Conservation (phyloP, 2,797 vertebrate species). For the Phalanger gymnotis region DNA sequence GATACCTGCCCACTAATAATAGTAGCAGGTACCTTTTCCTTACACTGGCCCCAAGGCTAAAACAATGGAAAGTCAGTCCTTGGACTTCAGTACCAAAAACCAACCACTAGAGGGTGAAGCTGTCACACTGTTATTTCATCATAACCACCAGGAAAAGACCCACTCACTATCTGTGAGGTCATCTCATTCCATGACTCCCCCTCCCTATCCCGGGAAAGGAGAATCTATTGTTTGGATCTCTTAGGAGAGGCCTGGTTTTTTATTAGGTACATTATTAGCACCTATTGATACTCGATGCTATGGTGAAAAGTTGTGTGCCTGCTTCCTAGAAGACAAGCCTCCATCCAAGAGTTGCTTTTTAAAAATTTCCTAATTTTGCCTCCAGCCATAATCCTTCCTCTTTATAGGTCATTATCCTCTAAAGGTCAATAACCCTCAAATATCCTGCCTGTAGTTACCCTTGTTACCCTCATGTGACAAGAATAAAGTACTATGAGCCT, state of each 20-base stretch:
- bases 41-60: background rate
- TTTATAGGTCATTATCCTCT: background rate
- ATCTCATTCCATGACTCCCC: constrained; percentile 36
- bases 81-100: constrained; percentile 49
- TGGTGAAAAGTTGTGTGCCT: background rate
- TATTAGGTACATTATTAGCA: background rate
- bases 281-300: background rate
- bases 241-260: constrained; percentile 55
- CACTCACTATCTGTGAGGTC: constrained; percentile 61
- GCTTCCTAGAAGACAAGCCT: constrained; percentile 1
- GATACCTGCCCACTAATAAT: background rate
- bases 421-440: background rate
- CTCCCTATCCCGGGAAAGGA: constrained; percentile 32
- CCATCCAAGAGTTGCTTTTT: constrained; percentile 17
- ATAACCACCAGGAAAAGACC: constrained; percentile 57
- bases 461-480: background rate
- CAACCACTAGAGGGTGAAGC: constrained; percentile 74
- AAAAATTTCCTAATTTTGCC: background rate
- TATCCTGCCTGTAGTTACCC: background rate
- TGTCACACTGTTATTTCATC: constrained; percentile 57
- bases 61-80: constrained; percentile 24
- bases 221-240: constrained; percentile 56
- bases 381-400: background rate
- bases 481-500: background rate
- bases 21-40: constrained; percentile 14